Evolutionary conservation across 2,888 invertebrate genomes (phyloP), one percentile per base, ranked within the genome.

Genomic region (Strigamia maritima): DNA sequence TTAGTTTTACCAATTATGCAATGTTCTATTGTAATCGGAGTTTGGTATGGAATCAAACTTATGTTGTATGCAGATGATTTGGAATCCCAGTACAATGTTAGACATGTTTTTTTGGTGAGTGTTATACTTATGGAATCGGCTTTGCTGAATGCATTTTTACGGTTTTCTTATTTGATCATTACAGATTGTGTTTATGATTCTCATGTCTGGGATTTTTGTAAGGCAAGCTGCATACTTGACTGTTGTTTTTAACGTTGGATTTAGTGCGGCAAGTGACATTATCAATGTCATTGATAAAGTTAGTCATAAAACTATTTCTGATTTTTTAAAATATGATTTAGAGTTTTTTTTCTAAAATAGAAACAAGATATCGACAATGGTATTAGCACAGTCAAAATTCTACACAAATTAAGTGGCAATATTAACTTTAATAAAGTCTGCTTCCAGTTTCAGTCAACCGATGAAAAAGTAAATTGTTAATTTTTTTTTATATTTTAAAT

Each of bases 391-490:
- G 94, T 94, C 0, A 83, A 86, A 0, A 84, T 87, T 1, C 84
- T 86, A 0, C 82, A 82, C 8, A 65, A 10, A 10, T 10, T 65
- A 14, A n/a, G 7, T 24, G 94, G 94, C 0, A 89, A 90, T 70
- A 89, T 95, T 77, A 89, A 90, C 81, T 90, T 94, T 80, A 87
- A 87, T 54, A 87, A 91, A 81, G 90, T 94, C 0, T 87, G 88
- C 82, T 95, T 95, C 83, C 88, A 88, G 79, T 95, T 94, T 84
- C 95, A 94, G 0, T 90, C 93, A 0, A 87, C 89, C 14, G 91
- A 93, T 83, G 90, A 93, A 2, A 89, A 91, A 83, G 92, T 65
- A 65, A 65, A 65, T 14, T n/a, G 14, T 40, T 40, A 8, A 40
- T 14, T 10, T 10, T n/a, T n/a, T n/a, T n/a, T n/a, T n/a, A n/a